phyloP scores from a whole-genome alignment of 2,113 vertebrate genomes.

The Hyaena hyaena region DNA sequence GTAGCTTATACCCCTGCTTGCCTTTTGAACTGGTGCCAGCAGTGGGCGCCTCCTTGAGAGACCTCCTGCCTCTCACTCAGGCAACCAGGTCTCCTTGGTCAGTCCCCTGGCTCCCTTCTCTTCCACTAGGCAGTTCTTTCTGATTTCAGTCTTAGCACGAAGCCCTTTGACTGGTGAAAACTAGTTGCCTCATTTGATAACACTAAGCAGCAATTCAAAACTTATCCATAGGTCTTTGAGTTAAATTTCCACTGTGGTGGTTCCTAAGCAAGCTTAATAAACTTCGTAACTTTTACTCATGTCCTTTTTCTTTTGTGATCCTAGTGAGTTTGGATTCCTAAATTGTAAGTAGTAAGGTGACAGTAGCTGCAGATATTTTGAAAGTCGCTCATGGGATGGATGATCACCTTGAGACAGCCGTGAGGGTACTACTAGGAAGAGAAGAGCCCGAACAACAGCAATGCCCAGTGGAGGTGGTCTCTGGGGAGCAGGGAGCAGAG shows the following conservation, averaged over 20 bases:
- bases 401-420: neutral
- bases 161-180: neutral
- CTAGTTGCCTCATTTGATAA: neutral
- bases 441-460: neutral
- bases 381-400: neutral
- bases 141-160: neutral
- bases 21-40: neutral
- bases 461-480: neutral
- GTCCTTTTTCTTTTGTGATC: neutral
- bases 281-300: neutral
- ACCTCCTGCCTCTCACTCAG: neutral
- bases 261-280: neutral
- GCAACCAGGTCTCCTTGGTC: neutral
- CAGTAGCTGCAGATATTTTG: neutral
- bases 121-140: neutral
- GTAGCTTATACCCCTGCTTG: neutral
- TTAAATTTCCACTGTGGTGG: neutral
- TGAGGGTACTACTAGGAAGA: neutral
- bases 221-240: neutral
- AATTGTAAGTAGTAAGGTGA: neutral
- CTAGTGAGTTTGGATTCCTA: neutral
- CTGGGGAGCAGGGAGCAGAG: neutral
- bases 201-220: conserved; percentile 27
- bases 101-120: neutral
- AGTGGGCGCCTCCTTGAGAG: neutral